phyloP scores from a whole-genome alignment of 2,888 invertebrate species.

The Ennomos fuscantarius region DNA sequence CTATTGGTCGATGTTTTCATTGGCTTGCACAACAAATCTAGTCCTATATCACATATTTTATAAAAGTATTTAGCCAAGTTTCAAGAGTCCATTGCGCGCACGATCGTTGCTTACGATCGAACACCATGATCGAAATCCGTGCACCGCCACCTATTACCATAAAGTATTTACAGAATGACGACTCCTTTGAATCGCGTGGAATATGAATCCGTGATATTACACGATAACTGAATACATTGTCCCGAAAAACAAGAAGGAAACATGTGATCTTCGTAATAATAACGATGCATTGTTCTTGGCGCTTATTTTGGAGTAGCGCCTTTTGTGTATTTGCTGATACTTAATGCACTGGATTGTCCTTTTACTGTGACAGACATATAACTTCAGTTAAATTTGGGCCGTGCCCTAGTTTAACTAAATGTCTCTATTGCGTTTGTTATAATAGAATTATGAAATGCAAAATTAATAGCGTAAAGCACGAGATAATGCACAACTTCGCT shows the following conservation, averaged over 20 bases:
- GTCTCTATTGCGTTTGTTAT: no score
- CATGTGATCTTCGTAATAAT: slow-evolving; percentile 56
- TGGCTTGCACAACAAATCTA: not conserved
- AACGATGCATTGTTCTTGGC: slow-evolving; percentile 58
- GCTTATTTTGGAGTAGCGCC: slow-evolving; percentile 44
- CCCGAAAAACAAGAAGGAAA: slow-evolving; percentile 56
- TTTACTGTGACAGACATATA: slow-evolving; percentile 6
- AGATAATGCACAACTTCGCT: no score
- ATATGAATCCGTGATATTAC: slow-evolving; percentile 74
- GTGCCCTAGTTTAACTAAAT: no score
- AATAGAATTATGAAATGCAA: no score
- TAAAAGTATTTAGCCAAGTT: slow-evolving; percentile 40
- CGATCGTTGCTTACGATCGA: slow-evolving; percentile 75
- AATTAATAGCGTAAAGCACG: no score
- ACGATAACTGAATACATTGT: slow-evolving; percentile 72
- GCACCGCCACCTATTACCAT: slow-evolving; percentile 75
- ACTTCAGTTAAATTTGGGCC: not conserved
- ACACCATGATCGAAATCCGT: slow-evolving; percentile 78
- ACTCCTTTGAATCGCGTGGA: slow-evolving; percentile 76
- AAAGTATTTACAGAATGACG: slow-evolving; percentile 73
- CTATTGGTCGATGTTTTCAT: no score
- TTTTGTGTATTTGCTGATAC: slow-evolving; percentile 14
- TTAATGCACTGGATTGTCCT: slow-evolving; percentile 8
- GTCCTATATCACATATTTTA: not conserved
- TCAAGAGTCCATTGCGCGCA: slow-evolving; percentile 65